Percentiles rank a stretch among this genome's conserved stretches.
Evolutionary conservation across 1,140 invertebrate species (phyloP).

Genomic region (Drosophila murphyi): DNA sequence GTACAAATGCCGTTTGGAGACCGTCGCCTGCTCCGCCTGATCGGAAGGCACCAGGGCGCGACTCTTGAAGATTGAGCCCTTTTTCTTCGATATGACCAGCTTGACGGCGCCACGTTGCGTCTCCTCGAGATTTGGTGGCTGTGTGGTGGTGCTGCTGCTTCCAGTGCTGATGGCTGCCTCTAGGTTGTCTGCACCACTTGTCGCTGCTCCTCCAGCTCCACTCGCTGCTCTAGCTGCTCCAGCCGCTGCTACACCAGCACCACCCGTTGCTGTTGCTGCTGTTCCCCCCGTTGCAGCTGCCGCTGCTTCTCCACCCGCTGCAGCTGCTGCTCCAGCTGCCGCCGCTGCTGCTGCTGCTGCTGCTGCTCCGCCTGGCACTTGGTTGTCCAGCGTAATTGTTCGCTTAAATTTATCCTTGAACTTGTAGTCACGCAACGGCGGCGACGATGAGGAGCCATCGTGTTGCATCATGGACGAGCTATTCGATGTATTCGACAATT

Average conservation of each 20-base stretch:
- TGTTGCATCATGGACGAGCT: constrained; percentile 65
- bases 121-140: constrained; percentile 38
- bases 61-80: constrained; percentile 95
- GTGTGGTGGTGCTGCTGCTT: neutral
- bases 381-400: constrained; percentile 70
- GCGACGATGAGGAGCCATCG: constrained; percentile 73
- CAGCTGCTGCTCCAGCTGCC: constrained; percentile 65
- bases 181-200: neutral
- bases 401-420: constrained; percentile 83
- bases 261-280: constrained; percentile 4
- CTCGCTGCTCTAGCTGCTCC: constrained; percentile 56
- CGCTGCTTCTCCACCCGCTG: constrained; percentile 76
- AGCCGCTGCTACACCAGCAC: constrained; percentile 83
- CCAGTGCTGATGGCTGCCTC: neutral
- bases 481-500: constrained; percentile 65
- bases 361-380: constrained; percentile 48
- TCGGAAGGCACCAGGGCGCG: constrained; percentile 88
- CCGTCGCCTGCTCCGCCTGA: constrained; percentile 86
- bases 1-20: constrained; percentile 92
- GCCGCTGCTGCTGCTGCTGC: constrained; percentile 37
- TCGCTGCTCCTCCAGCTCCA: constrained; percentile 84
- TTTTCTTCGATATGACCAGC: constrained; percentile 90
- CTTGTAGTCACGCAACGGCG: constrained; percentile 76
- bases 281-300: constrained; percentile 64
- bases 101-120: constrained; percentile 85